phyloP scores from a whole-genome alignment of 2,797 vertebrate species.

The Aphelocoma californica region DNA sequence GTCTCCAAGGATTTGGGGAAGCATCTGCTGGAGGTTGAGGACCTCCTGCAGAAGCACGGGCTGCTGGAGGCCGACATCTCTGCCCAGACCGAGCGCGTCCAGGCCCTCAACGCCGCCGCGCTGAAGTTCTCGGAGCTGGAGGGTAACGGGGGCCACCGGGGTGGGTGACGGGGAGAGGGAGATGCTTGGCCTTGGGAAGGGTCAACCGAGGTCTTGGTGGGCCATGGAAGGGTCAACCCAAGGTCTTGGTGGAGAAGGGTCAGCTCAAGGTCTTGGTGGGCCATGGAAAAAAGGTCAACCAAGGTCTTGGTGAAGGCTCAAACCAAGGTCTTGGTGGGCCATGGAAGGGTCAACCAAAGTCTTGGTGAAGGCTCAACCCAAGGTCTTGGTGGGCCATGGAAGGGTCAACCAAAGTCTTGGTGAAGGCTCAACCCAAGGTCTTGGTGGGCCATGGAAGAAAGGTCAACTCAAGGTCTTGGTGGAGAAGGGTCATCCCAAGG shows the following conservation, averaged over 20 bases:
- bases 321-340: neutral
- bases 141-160: conserved; percentile 61
- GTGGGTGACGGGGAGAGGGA: rapidly evolving
- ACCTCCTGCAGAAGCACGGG: conserved; percentile 91
- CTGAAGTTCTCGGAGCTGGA: conserved; percentile 88
- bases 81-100: conserved; percentile 87
- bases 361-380: neutral
- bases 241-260: neutral
- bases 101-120: conserved; percentile 85
- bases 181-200: rapidly evolving
- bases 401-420: neutral
- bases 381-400: too few relatives aligned
- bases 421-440: too few relatives aligned
- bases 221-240: too few relatives aligned
- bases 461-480: too few relatives aligned
- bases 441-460: neutral
- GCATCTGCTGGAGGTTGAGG: conserved; percentile 92
- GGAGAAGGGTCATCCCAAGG: too few relatives aligned
- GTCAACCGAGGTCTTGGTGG: neutral
- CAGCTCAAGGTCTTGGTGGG: neutral
- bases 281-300: neutral
- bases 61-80: conserved; percentile 90
- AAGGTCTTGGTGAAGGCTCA: neutral
- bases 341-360: neutral
- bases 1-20: conserved; percentile 91